Conservation (phyloP, 2,888 invertebrate species). For the Yponomeuta cagnagella region DNA sequence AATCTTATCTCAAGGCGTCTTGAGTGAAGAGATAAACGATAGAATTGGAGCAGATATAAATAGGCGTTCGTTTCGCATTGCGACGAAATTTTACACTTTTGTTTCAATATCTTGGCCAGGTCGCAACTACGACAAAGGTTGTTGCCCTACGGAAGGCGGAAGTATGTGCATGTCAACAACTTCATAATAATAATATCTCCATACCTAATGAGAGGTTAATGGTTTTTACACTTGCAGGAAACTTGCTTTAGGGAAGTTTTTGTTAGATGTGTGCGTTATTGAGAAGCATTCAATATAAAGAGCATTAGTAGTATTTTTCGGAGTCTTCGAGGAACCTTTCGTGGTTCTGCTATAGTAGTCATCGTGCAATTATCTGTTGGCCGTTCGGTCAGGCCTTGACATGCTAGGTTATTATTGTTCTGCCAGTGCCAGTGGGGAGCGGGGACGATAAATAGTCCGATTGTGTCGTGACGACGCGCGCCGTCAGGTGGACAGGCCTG, state of each 20-base stretch:
- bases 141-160: conserved; percentile 8
- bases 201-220: conserved; percentile 19
- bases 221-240: conserved; percentile 6
- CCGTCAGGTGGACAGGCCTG: conserved; percentile 17
- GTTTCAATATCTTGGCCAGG: conserved; percentile 10
- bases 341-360: background rate
- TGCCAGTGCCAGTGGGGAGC: conserved; percentile 23
- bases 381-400: conserved; percentile 39
- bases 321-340: background rate
- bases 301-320: background rate
- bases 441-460: conserved; percentile 17
- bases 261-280: background rate
- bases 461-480: conserved; percentile 13
- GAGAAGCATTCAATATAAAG: background rate
- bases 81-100: conserved; percentile 2
- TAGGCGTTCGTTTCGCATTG: background rate
- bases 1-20: background rate
- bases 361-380: conserved; percentile 22
- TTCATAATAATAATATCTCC: conserved; percentile 3
- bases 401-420: conserved; percentile 47
- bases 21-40: background rate
- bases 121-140: conserved; percentile 16
- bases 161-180: conserved; percentile 5
- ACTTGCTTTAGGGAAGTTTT: background rate
- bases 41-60: background rate